A percentile compares a stretch with the other conserved stretches of the same genome.
Evolutionary conservation across 2,888 invertebrate genomes (phyloP).

Genomic region (Hofmannophila pseudospretella): DNA sequence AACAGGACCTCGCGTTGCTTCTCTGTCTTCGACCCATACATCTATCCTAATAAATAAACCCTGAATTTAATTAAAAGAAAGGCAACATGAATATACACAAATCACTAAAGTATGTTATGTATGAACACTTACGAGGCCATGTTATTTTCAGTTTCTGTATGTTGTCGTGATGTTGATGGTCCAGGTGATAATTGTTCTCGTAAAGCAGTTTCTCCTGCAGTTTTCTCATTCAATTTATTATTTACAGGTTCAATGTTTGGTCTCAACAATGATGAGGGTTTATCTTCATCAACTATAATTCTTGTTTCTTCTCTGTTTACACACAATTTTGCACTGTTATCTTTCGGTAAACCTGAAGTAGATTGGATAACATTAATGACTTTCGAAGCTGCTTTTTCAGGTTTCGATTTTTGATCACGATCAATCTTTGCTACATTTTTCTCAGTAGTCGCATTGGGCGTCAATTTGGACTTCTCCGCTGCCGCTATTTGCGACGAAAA

Average conservation of each 20-base stretch:
- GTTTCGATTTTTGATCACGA: not conserved
- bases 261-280: not conserved
- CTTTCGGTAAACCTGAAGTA: not conserved
- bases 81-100: too few species aligned
- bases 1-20: conserved; percentile 89
- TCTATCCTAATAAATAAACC: too few species aligned
- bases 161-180: conserved; percentile 2
- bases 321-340: not conserved
- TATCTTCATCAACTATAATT: not conserved
- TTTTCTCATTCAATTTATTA: too few species aligned
- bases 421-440: not conserved
- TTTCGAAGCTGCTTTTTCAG: conserved; percentile 1
- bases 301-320: conserved; percentile 1
- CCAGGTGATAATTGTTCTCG: not conserved
- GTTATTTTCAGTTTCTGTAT: conserved; percentile 13
- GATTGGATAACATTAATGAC: conserved; percentile 2
- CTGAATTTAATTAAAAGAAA: too few species aligned
- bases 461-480: conserved; percentile 29
- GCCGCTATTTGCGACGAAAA: conserved; percentile 64
- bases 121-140: conserved; percentile 43
- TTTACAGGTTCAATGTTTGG: not conserved
- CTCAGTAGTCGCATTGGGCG: conserved; percentile 8
- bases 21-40: conserved; percentile 89
- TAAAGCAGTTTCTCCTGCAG: too few species aligned
- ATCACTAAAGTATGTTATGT: too few species aligned